Percentiles rank a stretch among this genome's conserved stretches.
phyloP scores from a whole-genome alignment of 2,113 vertebrate species.

The Aix galericulata region DNA sequence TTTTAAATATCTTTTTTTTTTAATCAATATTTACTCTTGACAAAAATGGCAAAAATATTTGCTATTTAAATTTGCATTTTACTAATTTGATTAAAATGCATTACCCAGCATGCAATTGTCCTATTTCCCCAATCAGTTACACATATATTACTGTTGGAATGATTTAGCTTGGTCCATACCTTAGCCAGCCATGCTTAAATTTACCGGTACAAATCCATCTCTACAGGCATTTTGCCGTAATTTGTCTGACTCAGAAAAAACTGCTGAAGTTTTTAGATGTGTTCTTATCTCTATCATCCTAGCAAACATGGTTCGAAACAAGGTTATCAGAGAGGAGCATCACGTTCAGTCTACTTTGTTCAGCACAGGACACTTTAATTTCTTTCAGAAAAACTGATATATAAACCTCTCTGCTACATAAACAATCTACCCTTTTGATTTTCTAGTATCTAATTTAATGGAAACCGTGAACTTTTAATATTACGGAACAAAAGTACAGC shows the following conservation, averaged over 20 bases:
- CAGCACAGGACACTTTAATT: background rate
- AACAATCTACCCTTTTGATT: background rate
- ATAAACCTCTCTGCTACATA: background rate
- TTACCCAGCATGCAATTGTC: no score
- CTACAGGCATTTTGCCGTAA: background rate
- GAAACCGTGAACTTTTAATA: background rate
- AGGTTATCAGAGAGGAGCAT: background rate
- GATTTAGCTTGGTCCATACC: background rate
- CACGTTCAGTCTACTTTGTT: background rate
- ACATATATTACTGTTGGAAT: background rate
- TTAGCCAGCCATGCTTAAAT: background rate
- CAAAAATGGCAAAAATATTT: background rate
- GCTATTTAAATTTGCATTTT: background rate
- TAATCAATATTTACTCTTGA: background rate
- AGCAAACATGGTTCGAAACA: background rate
- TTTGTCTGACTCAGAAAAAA: background rate
- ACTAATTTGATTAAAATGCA: background rate
- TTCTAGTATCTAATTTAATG: background rate
- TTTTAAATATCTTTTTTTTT: background rate
- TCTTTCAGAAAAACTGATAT: background rate
- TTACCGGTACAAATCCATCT: background rate
- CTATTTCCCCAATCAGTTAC: background rate
- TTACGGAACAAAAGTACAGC: background rate
- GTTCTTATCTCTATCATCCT: background rate
- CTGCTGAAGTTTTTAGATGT: background rate